Base-by-base conservation (phyloP, 2,888 invertebrate species). In the Parochlus steinenii region DNA sequence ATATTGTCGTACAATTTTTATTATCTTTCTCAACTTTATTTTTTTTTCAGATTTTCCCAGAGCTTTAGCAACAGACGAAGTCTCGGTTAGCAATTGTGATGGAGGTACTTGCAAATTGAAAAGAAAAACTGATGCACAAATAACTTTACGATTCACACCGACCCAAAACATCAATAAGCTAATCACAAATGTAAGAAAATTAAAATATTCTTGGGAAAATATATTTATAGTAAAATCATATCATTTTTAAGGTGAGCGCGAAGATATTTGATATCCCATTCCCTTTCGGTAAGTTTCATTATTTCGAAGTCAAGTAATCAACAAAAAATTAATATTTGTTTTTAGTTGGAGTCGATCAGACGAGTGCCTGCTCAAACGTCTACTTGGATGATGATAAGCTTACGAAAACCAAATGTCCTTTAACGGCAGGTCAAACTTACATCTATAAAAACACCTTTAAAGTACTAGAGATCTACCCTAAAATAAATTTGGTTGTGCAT, bases 301-400 rank as follows among this genome's bases (percentile, higher is more conserved):
- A n/a, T n/a, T n/a, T n/a, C n/a, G n/a, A n/a, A n/a, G n/a, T n/a
- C n/a, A n/a, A n/a, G n/a, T n/a, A n/a, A n/a, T n/a, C n/a, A n/a
- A n/a, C n/a, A n/a, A n/a, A n/a, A n/a, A n/a, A n/a, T n/a, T n/a
- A n/a, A n/a, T n/a, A n/a, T n/a, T n/a, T n/a, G n/a, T n/a, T n/a
- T n/a, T 83, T 82, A 51, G 49, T 79, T 7, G 83, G 85, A 6
- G 78, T 81, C 10, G 76, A 83, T 50, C 75, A 74, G 8, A 61
- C 58, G 16, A 64, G 68, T 33, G 71, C 80, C 19, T 83, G 83
- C 47, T 60, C 63, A 15, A 66, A 71, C 43, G 55, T 85, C 31
- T 73, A 55, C 47, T 58, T 65, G 42, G 53, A 51, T 2, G 58
- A 57, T 37, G 64, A 66, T 40, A 76, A 72, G 1, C 61, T 60